Evolutionary conservation across 2,888 invertebrate species (phyloP).

Genomic region (Muschampia plurimacula): DNA sequence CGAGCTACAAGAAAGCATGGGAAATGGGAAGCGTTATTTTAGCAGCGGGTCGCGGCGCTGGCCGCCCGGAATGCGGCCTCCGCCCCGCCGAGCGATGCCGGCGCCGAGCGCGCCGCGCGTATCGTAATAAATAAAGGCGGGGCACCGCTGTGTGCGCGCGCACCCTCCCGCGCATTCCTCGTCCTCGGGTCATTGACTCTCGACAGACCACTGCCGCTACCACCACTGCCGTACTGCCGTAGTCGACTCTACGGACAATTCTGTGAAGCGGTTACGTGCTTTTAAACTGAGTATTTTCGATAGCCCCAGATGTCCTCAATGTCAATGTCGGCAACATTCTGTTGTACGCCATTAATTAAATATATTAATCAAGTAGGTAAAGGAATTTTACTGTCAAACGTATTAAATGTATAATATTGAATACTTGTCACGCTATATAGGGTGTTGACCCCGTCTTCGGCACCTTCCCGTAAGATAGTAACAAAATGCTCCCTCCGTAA

Average conservation of each 20-base stretch:
- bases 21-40: conserved; percentile 73
- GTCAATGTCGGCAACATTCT: conserved; percentile 74
- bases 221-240: conserved; percentile 52
- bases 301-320: conserved; percentile 58
- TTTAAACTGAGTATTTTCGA: conserved; percentile 50
- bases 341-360: conserved; percentile 38
- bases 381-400: not conserved
- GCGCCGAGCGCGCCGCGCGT: conserved; percentile 69
- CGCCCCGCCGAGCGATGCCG: conserved; percentile 62
- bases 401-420: conserved; percentile 7
- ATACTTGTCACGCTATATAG: conserved; percentile 56
- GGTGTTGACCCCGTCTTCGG: conserved; percentile 62
- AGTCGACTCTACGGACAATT: conserved; percentile 69
- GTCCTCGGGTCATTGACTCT: conserved; percentile 82
- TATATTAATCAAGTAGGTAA: not conserved
- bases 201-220: conserved; percentile 57
- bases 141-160: conserved; percentile 84
- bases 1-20: conserved; percentile 54
- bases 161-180: conserved; percentile 72
- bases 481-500: conserved; percentile 45
- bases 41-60: conserved; percentile 77
- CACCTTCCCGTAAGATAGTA: conserved; percentile 54
- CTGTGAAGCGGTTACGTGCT: conserved; percentile 67
- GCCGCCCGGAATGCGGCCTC: conserved; percentile 77
- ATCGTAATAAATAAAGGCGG: conserved; percentile 86